Evolutionary conservation across 1,140 invertebrate species (phyloP).

Genomic region (Phortica variegata): DNA sequence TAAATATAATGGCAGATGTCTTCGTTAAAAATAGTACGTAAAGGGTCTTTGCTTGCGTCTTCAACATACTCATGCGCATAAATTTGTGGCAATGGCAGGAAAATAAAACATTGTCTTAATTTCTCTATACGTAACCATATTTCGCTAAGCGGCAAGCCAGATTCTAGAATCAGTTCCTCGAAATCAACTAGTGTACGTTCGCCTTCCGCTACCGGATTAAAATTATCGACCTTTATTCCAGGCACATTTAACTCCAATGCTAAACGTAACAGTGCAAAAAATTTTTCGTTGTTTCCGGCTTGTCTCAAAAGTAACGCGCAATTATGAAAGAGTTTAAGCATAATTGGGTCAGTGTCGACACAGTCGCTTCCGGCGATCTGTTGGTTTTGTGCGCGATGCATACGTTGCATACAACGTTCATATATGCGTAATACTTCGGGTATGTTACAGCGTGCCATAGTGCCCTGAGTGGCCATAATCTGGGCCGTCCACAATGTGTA

Average conservation of each 20-base stretch:
- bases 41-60: conserved; percentile 59
- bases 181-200: conserved; percentile 63
- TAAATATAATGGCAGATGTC: conserved; percentile 67
- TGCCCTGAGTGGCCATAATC: conserved; percentile 62
- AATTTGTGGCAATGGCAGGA: conserved; percentile 58
- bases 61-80: conserved; percentile 14
- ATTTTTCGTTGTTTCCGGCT: conserved; percentile 65
- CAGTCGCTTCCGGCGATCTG: not conserved
- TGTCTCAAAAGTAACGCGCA: conserved; percentile 68
- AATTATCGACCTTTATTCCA: conserved; percentile 48
- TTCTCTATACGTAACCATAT: conserved; percentile 69
- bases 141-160: conserved; percentile 66
- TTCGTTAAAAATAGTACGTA: conserved; percentile 64
- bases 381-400: conserved; percentile 56
- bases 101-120: conserved; percentile 65
- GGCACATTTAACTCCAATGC: conserved; percentile 64
- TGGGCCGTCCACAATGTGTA: conserved; percentile 63
- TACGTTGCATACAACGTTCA: conserved; percentile 60
- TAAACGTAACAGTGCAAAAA: conserved; percentile 65
- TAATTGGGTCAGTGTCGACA: conserved; percentile 52
- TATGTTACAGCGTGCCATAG: conserved; percentile 64
- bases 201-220: conserved; percentile 56
- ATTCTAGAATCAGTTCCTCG: conserved; percentile 66
- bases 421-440: conserved; percentile 62
- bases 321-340: conserved; percentile 61